These are phyloP conservation scores for Cheilosia vernalis DNA, from an alignment of 2,888 invertebrate genomes.

Conservation along the genomic window DNA sequence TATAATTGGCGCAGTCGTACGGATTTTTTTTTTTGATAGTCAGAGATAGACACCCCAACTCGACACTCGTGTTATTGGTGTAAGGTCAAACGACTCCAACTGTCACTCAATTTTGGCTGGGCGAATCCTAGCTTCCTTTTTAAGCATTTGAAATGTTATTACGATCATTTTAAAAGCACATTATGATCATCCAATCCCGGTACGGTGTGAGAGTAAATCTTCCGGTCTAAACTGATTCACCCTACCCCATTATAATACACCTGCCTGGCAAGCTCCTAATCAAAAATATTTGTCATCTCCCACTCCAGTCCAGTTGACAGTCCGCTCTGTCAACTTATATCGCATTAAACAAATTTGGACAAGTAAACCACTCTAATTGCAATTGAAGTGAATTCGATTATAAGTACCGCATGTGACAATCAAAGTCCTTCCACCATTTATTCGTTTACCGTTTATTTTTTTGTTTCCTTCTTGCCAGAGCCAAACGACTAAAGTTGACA, in stretches of 20 bases:
- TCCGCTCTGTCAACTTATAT: slow-evolving; percentile 16
- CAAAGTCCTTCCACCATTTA: slow-evolving; percentile 36
- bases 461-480: background rate
- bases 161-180: no score
- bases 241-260: background rate
- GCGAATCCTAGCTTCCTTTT: no score
- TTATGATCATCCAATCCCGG: no score
- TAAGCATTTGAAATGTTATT: no score
- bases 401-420: slow-evolving; percentile 63
- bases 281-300: background rate
- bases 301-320: background rate
- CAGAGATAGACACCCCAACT: no score
- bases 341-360: slow-evolving; percentile 31
- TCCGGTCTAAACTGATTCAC: no score
- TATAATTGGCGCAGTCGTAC: no score
- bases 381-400: slow-evolving; percentile 70
- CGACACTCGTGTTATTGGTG: no score
- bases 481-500: slow-evolving; percentile 80
- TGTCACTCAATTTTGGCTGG: no score
- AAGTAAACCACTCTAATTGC: slow-evolving; percentile 64
- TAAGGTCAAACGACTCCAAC: no score
- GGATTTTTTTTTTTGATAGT: no score
- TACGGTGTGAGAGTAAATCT: no score
- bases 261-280: background rate
- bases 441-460: slow-evolving; percentile 36